Base-by-base conservation (phyloP, 2,888 invertebrate species). In the Cecidostiba fungosa region DNA sequence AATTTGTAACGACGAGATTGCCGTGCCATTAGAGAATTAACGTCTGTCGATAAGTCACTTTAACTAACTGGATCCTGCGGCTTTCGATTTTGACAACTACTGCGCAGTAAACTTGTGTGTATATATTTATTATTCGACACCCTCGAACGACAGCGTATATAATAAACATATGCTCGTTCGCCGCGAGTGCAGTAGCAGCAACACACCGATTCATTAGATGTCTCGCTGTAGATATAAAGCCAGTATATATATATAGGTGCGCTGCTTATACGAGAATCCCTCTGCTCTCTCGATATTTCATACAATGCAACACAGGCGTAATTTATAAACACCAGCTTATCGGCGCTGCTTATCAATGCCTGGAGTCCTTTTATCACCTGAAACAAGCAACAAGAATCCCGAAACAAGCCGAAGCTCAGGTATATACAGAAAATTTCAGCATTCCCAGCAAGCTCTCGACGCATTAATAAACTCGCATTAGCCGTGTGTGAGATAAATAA, bases 381-480 rank as follows among this genome's bases (percentile, higher is more conserved):
- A 26, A 12, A 72, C 72, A 39, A 39, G 36, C 72, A 32, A 23
- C 72, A 72, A 72, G 39, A 72, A 72, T 72, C n/a, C 39, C 19
- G 72, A 39, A 72, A 76, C 47, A 59, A 76, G 29, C 16, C 8
- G 4, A 73, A 62, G 14, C 66, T 76, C 50, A 50, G 70, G 50
- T 23, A 1, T n/a, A 0, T 1, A 26, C 39, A 29, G 39, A 43
- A 59, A 36, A 32, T 72, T 77, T 77, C 3, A 66, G 5, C 62
- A 26, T 66, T 72, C 72, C 39, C 72, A 19, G 12, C 8, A 1
- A 29, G 8, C 50, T 59, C 3, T 0, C 19, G 1, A 39, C 16
- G 23, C 76, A 77, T 77, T 83, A 83, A 77, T 83, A 77, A 83
- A 32, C 29, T 59, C 70, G 39, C 62, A 77, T 82, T 77, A 77